These are phyloP conservation scores for Nebria salina DNA, from an alignment of 2,888 invertebrate genomes.

Conservation along the genomic window DNA sequence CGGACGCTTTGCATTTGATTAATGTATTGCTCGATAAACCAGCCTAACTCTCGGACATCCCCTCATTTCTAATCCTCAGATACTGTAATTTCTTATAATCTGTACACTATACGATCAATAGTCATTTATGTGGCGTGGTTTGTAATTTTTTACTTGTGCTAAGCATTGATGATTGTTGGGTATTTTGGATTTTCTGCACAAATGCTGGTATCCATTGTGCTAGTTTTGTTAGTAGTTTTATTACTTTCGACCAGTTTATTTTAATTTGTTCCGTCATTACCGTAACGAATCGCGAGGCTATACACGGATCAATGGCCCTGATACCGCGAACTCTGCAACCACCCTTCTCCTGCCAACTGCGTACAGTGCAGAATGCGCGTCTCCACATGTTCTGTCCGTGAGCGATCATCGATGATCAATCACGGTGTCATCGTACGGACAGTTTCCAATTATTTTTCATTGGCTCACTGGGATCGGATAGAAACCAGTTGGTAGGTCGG, in stretches of 20 bases:
- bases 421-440: constrained; percentile 21
- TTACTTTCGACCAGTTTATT: not conserved
- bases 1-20: constrained; percentile 22
- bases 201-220: not conserved
- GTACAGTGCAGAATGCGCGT: not conserved
- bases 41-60: not conserved
- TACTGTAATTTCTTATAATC: not conserved
- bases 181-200: too few relatives aligned
- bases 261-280: constrained; percentile 17
- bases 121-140: not conserved
- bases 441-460: constrained; percentile 23
- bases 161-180: too few relatives aligned
- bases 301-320: constrained; percentile 7
- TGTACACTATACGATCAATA: not conserved
- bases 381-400: constrained; percentile 3
- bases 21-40: constrained; percentile 6
- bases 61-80: not conserved
- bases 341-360: not conserved
- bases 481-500: not conserved
- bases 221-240: not conserved
- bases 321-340: constrained; percentile 3
- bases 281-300: constrained; percentile 16
- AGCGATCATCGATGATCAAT: constrained; percentile 22
- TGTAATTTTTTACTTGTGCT: too few relatives aligned
- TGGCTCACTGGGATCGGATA: constrained; percentile 5